These are phyloP conservation scores for Ophion obscuratus DNA, from an alignment of 2,888 invertebrate genomes.

Conservation along the genomic window DNA sequence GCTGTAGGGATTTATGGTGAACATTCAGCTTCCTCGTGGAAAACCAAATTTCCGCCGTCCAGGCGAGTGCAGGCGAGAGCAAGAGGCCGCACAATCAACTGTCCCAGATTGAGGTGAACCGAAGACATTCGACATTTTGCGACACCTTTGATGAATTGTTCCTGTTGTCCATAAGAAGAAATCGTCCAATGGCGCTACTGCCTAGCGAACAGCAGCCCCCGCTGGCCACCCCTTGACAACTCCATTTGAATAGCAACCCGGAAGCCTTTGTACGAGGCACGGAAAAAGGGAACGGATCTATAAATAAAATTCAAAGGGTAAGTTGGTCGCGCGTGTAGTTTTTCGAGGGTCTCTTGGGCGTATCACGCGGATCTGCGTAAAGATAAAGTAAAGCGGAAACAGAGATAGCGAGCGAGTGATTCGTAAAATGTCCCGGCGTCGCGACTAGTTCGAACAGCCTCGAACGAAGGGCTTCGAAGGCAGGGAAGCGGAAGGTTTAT, in stretches of 20 bases:
- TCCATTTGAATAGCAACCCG: conserved; percentile 7
- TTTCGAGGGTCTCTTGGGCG: neutral
- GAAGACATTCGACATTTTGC: neutral
- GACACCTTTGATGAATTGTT: neutral
- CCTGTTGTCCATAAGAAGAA: neutral
- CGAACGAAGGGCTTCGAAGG: conserved; percentile 11
- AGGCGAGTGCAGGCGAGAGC: too few relatives aligned
- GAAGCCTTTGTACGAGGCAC: neutral
- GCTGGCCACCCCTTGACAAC: neutral
- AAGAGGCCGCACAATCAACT: neutral
- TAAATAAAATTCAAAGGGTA: conserved; percentile 12
- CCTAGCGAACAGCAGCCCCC: neutral
- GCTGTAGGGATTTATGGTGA: neutral
- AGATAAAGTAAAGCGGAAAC: conserved; percentile 15
- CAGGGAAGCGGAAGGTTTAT: conserved; percentile 24
- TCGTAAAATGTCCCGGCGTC: conserved; percentile 44
- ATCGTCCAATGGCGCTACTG: neutral
- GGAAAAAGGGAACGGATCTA: neutral
- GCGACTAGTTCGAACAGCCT: conserved; percentile 28
- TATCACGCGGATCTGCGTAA: neutral
- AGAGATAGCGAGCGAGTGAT: conserved; percentile 25
- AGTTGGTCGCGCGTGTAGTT: conserved; percentile 2
- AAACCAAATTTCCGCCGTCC: neutral
- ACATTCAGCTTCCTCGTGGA: neutral
- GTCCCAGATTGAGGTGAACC: neutral